Conservation (phyloP, 1,140 invertebrate species). For the Euura lappo region DNA sequence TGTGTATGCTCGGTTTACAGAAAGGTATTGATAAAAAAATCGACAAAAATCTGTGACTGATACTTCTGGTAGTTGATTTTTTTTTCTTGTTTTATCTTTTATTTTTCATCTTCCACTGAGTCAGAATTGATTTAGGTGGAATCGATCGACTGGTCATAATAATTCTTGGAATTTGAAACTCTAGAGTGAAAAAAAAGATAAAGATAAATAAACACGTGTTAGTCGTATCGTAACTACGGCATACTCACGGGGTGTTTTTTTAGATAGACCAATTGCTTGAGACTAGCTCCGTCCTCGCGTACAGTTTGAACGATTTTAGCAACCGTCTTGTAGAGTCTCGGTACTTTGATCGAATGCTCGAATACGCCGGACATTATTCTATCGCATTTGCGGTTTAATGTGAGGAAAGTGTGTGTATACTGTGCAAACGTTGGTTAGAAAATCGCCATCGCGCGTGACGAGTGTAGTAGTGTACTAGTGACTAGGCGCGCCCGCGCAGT, state of each 20-base stretch:
- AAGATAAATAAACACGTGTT: neutral
- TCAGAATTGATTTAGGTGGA: too few species aligned
- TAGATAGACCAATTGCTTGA: constrained; percentile 75
- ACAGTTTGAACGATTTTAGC: constrained; percentile 72
- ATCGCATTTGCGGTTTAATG: constrained; percentile 9
- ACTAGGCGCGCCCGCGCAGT: too few species aligned
- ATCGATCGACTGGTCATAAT: neutral
- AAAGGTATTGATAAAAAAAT: too few species aligned
- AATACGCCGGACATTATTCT: constrained; percentile 51
- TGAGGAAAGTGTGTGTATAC: neutral
- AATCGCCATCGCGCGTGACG: neutral
- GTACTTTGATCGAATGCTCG: constrained; percentile 77
- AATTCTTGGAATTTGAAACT: constrained; percentile 28
- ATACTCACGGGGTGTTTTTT: constrained; percentile 69
- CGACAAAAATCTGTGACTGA: too few species aligned
- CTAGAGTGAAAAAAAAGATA: neutral
- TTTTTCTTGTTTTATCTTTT: too few species aligned
- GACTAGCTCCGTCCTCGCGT: constrained; percentile 69
- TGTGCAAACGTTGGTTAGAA: neutral
- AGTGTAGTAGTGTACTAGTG: too few species aligned
- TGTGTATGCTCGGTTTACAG: too few species aligned
- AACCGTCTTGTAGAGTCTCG: constrained; percentile 76
- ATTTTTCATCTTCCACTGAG: too few species aligned
- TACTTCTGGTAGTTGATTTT: too few species aligned
- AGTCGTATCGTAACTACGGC: neutral